A percentile compares a stretch with the other conserved stretches of the same genome.
phyloP scores from a whole-genome alignment of 2,888 invertebrate species.

The Orchesella flavescens region DNA sequence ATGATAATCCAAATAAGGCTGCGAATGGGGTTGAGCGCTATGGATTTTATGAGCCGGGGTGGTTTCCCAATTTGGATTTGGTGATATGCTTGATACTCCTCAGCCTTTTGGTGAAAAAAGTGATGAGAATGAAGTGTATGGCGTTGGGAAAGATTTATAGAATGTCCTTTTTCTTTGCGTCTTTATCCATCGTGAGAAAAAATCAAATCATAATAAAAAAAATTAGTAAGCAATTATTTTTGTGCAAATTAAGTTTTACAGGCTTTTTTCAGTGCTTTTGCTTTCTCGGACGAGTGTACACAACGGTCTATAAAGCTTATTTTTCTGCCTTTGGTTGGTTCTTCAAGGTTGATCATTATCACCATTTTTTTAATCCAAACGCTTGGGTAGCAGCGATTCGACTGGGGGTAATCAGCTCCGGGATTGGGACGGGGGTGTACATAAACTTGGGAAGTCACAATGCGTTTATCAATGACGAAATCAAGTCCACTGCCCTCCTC shows the following conservation, averaged over 20 bases:
- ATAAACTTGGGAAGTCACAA: conserved; percentile 38
- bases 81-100: neutral
- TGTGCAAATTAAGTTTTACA: neutral
- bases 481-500: conserved; percentile 16
- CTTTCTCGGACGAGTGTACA: neutral
- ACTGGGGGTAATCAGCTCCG: conserved; percentile 11
- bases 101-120: neutral
- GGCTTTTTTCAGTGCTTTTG: neutral
- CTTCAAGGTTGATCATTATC: neutral
- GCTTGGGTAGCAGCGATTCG: conserved; percentile 24
- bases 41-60: neutral
- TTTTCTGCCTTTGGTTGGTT: neutral
- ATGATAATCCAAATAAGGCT: neutral
- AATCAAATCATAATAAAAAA: neutral
- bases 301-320: neutral
- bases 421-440: conserved; percentile 28
- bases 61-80: neutral
- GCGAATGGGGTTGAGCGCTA: neutral
- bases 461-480: conserved; percentile 23
- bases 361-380: too few species aligned
- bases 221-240: neutral
- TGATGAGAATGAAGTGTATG: neutral
- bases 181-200: neutral
- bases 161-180: neutral
- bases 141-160: neutral